Evolutionary conservation across 2,113 vertebrate genomes (phyloP).

Genomic region (Oreochromis niloticus): DNA sequence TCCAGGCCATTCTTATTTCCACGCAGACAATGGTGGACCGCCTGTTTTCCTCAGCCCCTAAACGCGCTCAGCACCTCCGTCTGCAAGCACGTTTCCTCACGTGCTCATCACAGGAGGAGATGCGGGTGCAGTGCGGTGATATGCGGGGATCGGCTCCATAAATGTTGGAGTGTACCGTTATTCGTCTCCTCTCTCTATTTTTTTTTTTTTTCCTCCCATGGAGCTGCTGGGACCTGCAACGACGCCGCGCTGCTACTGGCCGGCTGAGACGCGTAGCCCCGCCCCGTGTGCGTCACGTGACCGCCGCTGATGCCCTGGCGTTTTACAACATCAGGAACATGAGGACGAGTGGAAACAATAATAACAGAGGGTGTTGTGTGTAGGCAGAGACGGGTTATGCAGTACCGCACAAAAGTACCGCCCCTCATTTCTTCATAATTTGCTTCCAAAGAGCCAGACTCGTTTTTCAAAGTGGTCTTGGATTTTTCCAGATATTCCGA

Average conservation of each 20-base stretch:
- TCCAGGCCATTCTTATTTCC: slow-evolving; percentile 73
- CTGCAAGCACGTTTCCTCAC: neutral
- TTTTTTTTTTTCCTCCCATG: neutral
- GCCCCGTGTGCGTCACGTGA: slow-evolving; percentile 62
- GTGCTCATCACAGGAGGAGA: neutral
- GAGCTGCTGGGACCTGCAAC: slow-evolving; percentile 27
- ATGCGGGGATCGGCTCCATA: slow-evolving; percentile 18
- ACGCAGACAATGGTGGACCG: slow-evolving; percentile 56
- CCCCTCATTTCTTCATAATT: neutral
- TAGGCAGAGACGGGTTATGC: neutral
- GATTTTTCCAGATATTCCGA: neutral
- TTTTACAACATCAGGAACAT: neutral
- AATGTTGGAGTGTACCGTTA: slow-evolving; percentile 56
- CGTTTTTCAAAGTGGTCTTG: neutral
- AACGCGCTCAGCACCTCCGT: neutral
- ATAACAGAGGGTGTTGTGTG: neutral
- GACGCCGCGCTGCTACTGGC: slow-evolving; percentile 55
- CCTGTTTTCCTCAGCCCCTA: slow-evolving; percentile 5
- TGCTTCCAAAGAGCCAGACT: neutral
- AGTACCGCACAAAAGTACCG: neutral
- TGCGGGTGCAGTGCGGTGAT: neutral
- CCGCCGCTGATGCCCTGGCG: neutral
- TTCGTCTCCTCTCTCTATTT: slow-evolving; percentile 37
- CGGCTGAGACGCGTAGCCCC: neutral
- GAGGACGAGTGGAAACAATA: neutral